Conservation (phyloP, 2,797 vertebrate species). For the Eremophila alpestris region DNA sequence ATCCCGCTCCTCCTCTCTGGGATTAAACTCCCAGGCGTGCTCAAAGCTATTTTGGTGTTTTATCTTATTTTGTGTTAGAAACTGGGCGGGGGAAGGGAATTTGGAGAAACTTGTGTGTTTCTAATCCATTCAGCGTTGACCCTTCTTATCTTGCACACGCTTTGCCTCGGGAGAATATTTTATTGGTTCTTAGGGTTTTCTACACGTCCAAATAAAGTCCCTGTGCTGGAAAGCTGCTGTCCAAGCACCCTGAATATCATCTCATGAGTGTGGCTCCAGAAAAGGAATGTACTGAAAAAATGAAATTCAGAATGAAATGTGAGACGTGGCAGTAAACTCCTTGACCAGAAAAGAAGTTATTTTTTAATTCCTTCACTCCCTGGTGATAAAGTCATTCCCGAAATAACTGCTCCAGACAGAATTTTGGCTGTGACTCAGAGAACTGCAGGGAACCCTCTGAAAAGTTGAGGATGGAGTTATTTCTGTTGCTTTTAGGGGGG, state of each 20-base stretch:
- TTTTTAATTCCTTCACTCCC: background rate
- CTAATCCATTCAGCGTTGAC: background rate
- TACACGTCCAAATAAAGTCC: background rate
- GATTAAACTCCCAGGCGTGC: background rate
- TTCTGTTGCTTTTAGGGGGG: background rate
- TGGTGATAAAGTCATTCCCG: background rate
- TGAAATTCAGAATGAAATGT: background rate
- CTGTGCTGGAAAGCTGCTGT: background rate
- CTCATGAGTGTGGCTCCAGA: background rate
- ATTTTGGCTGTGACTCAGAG: background rate
- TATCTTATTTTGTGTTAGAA: conserved; percentile 22
- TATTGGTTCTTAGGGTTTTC: conserved; percentile 23
- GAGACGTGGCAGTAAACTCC: background rate
- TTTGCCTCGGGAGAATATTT: conserved; percentile 54
- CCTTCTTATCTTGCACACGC: background rate
- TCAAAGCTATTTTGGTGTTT: background rate
- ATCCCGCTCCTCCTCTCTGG: background rate
- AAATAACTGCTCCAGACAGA: background rate
- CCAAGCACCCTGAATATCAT: background rate
- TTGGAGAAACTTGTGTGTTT: background rate
- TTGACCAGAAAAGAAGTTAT: background rate
- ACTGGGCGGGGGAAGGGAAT: background rate
- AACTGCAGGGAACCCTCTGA: background rate
- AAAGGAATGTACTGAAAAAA: background rate
- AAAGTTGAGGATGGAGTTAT: background rate